Evolutionary conservation across 2,113 vertebrate species (phyloP).

Genomic region (Cebus imitator): DNA sequence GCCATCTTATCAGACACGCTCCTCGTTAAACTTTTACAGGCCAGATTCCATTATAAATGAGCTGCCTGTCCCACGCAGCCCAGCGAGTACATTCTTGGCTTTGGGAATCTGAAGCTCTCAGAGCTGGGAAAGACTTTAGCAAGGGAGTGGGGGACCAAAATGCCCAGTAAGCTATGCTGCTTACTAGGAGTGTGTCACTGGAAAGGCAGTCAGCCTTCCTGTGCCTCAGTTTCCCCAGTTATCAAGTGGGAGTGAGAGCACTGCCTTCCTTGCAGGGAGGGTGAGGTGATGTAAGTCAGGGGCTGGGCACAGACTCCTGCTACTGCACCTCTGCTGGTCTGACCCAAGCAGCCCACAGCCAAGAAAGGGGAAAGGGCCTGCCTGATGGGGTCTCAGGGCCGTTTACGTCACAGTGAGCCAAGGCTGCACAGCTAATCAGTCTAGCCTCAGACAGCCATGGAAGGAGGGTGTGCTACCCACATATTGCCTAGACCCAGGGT

Average conservation of each 20-base stretch:
- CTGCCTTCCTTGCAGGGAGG: neutral
- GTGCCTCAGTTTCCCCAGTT: neutral
- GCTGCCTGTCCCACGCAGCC: neutral
- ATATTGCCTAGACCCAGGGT: too few relatives aligned
- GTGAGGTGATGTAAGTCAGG: neutral
- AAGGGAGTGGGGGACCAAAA: neutral
- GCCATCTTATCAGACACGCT: slow-evolving; percentile 59
- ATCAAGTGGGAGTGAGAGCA: accelerated
- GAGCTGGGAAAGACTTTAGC: neutral
- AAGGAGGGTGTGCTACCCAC: neutral
- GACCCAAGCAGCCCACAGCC: neutral
- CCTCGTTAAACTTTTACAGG: slow-evolving; percentile 66
- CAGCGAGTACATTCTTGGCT: neutral
- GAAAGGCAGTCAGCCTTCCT: neutral
- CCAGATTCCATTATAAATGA: slow-evolving; percentile 59
- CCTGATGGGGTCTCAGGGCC: neutral
- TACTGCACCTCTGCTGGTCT: neutral
- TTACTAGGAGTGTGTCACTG: neutral
- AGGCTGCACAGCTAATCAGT: neutral
- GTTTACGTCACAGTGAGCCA: neutral
- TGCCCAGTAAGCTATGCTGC: neutral
- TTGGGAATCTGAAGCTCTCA: neutral
- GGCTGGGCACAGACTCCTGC: neutral
- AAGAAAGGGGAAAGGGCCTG: neutral
- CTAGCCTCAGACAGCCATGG: accelerated